Percentiles rank a stretch among this genome's conserved stretches.
phyloP scores from a whole-genome alignment of 2,888 invertebrate genomes.

The Azorinus chamasolen region DNA sequence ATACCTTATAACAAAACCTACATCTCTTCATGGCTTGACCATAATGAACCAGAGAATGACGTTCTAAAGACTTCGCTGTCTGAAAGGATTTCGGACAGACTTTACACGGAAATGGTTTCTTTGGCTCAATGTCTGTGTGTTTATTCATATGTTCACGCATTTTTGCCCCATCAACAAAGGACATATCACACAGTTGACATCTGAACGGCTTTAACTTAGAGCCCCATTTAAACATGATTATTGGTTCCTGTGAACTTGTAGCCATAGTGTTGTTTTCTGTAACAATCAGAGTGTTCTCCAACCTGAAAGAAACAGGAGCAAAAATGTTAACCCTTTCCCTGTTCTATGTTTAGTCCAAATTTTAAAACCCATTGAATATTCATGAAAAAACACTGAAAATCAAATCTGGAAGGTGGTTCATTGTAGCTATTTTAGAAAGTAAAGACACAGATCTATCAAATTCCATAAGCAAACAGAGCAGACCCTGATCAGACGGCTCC shows the following conservation, averaged over 20 bases:
- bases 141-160: conserved; percentile 33
- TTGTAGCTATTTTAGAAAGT: no score
- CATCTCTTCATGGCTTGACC: conserved; percentile 42
- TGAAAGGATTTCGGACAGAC: conserved; percentile 40
- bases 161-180: conserved; percentile 35
- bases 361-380: no score
- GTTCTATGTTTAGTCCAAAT: no score
- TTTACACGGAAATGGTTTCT: conserved; percentile 47
- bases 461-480: no score
- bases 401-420: no score
- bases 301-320: no score
- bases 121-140: conserved; percentile 15
- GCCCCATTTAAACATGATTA: conserved; percentile 59
- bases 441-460: no score
- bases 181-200: conserved; percentile 56
- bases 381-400: no score
- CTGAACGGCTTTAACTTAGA: conserved; percentile 36
- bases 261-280: no score
- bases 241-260: neutral
- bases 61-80: conserved; percentile 30
- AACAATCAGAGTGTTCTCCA: no score
- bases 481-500: no score
- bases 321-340: no score
- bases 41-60: conserved; percentile 41
- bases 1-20: conserved; percentile 46